Evolutionary conservation across 2,888 invertebrate genomes (phyloP), one percentile per base, ranked within the genome.

Genomic region (Ectemnius continuus): DNA sequence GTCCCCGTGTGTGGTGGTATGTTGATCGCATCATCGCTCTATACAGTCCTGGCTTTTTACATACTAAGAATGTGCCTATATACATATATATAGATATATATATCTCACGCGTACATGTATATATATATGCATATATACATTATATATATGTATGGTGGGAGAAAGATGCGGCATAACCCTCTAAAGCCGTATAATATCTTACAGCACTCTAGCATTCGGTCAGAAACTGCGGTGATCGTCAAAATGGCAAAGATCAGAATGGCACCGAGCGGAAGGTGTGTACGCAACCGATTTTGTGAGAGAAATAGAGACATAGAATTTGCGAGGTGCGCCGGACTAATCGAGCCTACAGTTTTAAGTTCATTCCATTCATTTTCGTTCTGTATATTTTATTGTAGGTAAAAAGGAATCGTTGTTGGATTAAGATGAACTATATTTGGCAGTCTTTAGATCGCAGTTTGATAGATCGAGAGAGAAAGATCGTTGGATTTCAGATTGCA

Each of bases 151-250:
- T 76, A 70, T 74, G 72, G 73, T 78, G 78, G 79, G 83, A 85
- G 80, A 82, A 85, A 85, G 76, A 89, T 89, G 88, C 87, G 36
- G 87, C 88, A 90, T 88, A 86, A 88, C 84, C 85, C 83, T 87
- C 89, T 89, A 88, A 87, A 89, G 90, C 89, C 88, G 84, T 86
- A 87, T 90, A 36, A 36, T 36, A 89, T 89, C 77, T 88, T 90
- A 91, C 91, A 90, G 91, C 90, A 91, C 89, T 90, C 91, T 91
- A 91, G 90, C 89, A 91, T 91, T 89, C 90, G 36, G 83, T 88
- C 85, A 80, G 83, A 87, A 36, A 86, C 79, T 84, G 84, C 83
- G 81, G 76, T 82, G 82, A 85, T 83, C 76, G 65, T 79, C 64
- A 84, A 76, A 78, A 82, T 83, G 80, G 74, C 75, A 78, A 77